These are phyloP conservation scores for Pomatostomus ruficeps DNA, from an alignment of 2,113 vertebrate genomes.

Conservation along the genomic window DNA sequence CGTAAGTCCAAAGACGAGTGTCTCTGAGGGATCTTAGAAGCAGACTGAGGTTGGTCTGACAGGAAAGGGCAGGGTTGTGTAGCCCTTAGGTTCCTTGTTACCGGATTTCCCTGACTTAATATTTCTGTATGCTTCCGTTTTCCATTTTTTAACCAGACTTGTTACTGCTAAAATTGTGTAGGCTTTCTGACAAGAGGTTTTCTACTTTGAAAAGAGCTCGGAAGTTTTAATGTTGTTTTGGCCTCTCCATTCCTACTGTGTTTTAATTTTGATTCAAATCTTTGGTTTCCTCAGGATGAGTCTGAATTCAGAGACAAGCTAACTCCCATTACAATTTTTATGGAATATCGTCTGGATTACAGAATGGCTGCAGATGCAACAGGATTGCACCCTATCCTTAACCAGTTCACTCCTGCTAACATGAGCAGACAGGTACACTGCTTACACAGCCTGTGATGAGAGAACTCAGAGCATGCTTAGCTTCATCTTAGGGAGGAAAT, in stretches of 20 bases:
- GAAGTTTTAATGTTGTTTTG: neutral
- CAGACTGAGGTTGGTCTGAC: neutral
- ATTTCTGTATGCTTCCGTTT: neutral
- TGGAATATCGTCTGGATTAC: conserved; percentile 91
- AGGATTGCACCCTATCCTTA: conserved; percentile 86
- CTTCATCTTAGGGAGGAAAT: neutral
- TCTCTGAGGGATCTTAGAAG: neutral
- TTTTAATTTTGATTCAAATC: neutral
- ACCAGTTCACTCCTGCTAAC: conserved; percentile 84
- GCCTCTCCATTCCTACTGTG: neutral
- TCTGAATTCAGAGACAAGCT: conserved; percentile 95
- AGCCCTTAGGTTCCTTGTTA: neutral
- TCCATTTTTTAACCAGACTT: neutral
- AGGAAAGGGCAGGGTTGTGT: neutral
- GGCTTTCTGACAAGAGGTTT: neutral
- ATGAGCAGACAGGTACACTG: conserved; percentile 87
- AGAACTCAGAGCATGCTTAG: neutral
- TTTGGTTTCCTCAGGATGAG: conserved; percentile 79
- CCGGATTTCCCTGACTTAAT: neutral
- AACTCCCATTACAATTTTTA: conserved; percentile 90
- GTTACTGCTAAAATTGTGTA: neutral
- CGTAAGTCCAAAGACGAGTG: accelerated
- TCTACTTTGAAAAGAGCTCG: neutral
- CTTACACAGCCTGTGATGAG: neutral
- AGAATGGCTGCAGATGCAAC: conserved; percentile 77